phyloP scores from a whole-genome alignment of 1,140 invertebrate genomes.

The Saxidomus purpurata region DNA sequence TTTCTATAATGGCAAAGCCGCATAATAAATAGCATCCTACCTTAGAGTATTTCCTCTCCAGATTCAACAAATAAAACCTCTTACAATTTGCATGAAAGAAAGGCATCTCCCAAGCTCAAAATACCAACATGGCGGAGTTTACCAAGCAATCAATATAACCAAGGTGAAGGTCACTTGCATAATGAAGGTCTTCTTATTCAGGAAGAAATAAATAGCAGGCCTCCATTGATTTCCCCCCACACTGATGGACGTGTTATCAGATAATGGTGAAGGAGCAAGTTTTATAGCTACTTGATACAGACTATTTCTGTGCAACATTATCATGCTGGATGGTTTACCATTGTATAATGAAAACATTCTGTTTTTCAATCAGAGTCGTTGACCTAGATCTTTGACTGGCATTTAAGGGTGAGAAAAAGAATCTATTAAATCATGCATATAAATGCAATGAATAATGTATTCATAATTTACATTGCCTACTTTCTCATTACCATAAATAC shows the following conservation, averaged over 20 bases:
- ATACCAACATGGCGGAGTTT: conserved; percentile 36
- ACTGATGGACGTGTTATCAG: not conserved
- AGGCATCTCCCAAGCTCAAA: not conserved
- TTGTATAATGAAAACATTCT: not conserved
- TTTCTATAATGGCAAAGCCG: no score
- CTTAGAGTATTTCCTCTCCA: not conserved
- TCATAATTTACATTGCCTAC: no score
- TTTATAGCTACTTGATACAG: not conserved
- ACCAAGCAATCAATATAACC: conserved; percentile 14
- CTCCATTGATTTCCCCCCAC: conserved; percentile 41
- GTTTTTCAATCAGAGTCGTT: not conserved
- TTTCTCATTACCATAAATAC: not conserved
- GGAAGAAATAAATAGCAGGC: conserved; percentile 24
- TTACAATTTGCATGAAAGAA: not conserved
- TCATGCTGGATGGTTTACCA: not conserved
- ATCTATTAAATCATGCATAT: no score
- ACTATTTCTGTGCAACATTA: not conserved
- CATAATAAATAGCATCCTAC: not conserved
- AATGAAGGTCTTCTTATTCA: conserved; percentile 43
- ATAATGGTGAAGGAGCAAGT: not conserved
- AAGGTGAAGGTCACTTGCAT: conserved; percentile 42
- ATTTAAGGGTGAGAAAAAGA: no score
- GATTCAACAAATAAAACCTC: not conserved
- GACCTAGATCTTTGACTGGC: no score
- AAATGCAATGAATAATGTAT: not conserved